Conservation (phyloP, 2,113 vertebrate species). For the Mionectes macconnelli region DNA sequence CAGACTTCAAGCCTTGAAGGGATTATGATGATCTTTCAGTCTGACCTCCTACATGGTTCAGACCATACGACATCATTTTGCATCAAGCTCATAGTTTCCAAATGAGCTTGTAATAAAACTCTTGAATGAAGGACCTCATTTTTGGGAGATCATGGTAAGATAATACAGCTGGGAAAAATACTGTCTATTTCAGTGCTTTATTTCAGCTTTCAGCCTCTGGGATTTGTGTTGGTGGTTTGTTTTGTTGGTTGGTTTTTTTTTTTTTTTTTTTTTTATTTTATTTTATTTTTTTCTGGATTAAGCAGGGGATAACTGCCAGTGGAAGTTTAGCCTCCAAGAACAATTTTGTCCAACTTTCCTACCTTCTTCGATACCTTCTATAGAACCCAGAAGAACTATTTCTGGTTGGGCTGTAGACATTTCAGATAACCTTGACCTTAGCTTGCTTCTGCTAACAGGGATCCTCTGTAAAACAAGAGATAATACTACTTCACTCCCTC, state of each 20-base stretch:
- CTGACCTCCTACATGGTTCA: not conserved
- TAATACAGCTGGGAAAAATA: not conserved
- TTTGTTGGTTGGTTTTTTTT: not conserved
- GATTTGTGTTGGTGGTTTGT: not conserved
- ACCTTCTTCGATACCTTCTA: not conserved
- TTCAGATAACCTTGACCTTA: conserved; percentile 25
- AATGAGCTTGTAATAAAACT: not conserved
- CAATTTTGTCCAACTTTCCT: not conserved
- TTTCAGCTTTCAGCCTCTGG: not conserved
- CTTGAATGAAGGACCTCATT: not conserved
- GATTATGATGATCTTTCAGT: not conserved
- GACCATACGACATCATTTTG: not conserved
- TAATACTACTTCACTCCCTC: not conserved
- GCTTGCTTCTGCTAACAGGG: not conserved
- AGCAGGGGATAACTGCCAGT: not conserved
- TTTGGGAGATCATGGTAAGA: not conserved
- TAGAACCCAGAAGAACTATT: not conserved
- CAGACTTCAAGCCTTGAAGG: not conserved
- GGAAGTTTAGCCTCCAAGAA: not conserved
- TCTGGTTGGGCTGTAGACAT: not conserved
- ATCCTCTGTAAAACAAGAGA: not conserved
- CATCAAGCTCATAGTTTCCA: not conserved
- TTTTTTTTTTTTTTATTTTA: not conserved
- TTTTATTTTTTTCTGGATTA: not conserved
- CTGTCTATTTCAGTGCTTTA: not conserved